These are phyloP conservation scores for Sicus ferrugineus DNA, from an alignment of 2,888 invertebrate genomes.

Conservation along the genomic window DNA sequence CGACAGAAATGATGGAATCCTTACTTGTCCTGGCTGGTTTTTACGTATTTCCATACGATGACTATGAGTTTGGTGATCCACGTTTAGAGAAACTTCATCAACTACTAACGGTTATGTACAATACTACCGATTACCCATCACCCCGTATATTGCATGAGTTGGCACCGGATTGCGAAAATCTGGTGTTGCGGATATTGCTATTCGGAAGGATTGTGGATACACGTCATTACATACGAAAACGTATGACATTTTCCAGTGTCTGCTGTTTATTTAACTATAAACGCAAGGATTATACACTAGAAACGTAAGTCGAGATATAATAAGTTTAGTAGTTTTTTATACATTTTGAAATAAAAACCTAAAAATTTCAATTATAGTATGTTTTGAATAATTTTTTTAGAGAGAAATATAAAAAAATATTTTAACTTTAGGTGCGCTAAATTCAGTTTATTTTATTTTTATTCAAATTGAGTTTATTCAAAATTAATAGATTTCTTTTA, in stretches of 20 bases:
- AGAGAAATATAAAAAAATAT: not conserved
- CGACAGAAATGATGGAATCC: conserved; percentile 49
- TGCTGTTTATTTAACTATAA: conserved; percentile 62
- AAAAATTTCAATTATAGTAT: too few species aligned
- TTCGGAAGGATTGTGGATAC: conserved; percentile 49
- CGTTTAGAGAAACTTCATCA: conserved; percentile 52
- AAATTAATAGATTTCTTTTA: not conserved
- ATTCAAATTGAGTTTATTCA: not conserved
- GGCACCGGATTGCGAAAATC: conserved; percentile 54
- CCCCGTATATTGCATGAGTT: conserved; percentile 51
- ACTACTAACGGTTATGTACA: conserved; percentile 52
- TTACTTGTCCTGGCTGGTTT: conserved; percentile 53
- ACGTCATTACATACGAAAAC: conserved; percentile 48
- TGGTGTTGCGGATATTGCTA: conserved; percentile 54
- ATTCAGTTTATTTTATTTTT: too few species aligned
- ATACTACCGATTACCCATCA: conserved; percentile 52
- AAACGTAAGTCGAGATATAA: too few species aligned
- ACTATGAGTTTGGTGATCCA: conserved; percentile 38
- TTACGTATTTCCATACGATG: conserved; percentile 49
- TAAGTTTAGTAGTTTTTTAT: too few species aligned
- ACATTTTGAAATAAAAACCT: too few species aligned
- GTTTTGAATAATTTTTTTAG: too few species aligned
- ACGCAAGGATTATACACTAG: conserved; percentile 45
- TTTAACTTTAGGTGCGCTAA: too few species aligned
- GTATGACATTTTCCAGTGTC: conserved; percentile 53